phyloP scores from a whole-genome alignment of 2,113 vertebrate genomes.

The Nycticorax nycticorax region DNA sequence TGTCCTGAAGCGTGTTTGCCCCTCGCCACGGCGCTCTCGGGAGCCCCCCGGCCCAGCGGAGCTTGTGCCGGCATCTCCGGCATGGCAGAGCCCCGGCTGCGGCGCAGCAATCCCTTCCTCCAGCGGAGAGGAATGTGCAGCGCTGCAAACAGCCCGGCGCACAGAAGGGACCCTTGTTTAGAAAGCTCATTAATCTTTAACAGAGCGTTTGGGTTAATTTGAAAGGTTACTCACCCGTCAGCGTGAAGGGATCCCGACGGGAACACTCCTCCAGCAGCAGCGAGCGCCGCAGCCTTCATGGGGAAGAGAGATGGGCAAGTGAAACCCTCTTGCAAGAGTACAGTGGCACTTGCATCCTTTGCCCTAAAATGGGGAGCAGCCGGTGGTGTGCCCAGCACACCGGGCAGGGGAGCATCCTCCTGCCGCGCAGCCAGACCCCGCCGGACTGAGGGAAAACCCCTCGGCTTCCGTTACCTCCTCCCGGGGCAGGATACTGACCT shows the following conservation, averaged over 20 bases:
- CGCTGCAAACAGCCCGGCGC: not conserved
- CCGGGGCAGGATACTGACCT: not conserved
- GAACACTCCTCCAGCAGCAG: not conserved
- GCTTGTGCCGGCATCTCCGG: not conserved
- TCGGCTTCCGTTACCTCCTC: not conserved
- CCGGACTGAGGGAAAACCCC: not conserved
- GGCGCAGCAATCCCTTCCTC: not conserved
- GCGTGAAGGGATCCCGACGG: not conserved
- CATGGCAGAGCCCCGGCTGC: fast-evolving
- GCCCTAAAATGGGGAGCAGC: not conserved
- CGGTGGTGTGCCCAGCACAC: not conserved
- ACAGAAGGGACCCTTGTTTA: not conserved
- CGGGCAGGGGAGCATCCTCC: not conserved
- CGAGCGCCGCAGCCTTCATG: not conserved
- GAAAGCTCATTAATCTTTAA: not conserved
- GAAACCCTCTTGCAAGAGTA: not conserved
- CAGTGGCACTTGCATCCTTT: not conserved
- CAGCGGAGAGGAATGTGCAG: fast-evolving
- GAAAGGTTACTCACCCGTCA: slow-evolving; percentile 28
- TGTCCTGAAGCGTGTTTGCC: fast-evolving
- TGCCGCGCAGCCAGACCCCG: not conserved
- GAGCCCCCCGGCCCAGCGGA: not conserved
- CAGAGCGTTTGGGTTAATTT: not conserved
- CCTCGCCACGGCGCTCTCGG: fast-evolving
- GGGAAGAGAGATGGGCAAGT: not conserved